Conservation (phyloP, 2,797 vertebrate species). For the Darevskia mixta region DNA sequence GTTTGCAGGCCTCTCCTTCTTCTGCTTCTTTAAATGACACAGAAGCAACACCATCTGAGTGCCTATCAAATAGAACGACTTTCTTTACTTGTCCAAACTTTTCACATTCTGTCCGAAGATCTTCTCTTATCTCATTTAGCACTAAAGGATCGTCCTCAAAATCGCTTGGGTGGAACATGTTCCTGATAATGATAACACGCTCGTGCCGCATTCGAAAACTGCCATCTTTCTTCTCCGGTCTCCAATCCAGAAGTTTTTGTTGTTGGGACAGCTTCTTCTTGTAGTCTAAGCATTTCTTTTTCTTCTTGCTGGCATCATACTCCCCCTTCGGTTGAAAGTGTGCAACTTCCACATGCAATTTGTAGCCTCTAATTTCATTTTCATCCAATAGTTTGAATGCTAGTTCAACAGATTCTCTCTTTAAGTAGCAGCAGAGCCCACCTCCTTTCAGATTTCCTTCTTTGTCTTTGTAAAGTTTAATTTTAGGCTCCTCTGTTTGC, state of each 20-base stretch:
- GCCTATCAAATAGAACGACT: constrained; percentile 95
- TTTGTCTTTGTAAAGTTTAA: constrained; percentile 95
- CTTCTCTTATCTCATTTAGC: constrained; percentile 95
- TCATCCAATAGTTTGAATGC: constrained; percentile 92
- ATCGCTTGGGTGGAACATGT: constrained; percentile 89
- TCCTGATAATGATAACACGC: constrained; percentile 92
- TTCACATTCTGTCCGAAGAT: constrained; percentile 92
- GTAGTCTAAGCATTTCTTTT: constrained; percentile 95
- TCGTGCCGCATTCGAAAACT: constrained; percentile 87
- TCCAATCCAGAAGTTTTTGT: constrained; percentile 92
- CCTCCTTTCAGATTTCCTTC: constrained; percentile 96
- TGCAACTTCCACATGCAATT: constrained; percentile 73
- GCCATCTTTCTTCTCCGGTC: constrained; percentile 89
- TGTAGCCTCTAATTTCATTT: constrained; percentile 91
- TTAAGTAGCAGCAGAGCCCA: constrained; percentile 96
- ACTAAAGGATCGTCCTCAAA: constrained; percentile 86
- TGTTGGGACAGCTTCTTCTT: constrained; percentile 92
- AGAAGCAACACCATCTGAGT: constrained; percentile 93
- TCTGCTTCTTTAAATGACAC: constrained; percentile 92
- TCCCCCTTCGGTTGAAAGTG: constrained; percentile 93
- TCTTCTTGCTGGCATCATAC: constrained; percentile 95
- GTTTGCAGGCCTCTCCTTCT: constrained; percentile 87
- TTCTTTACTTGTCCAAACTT: constrained; percentile 98
- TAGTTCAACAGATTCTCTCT: constrained; percentile 91
- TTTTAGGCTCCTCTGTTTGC: constrained; percentile 91